Conservation (phyloP, 2,888 invertebrate species). For the Drosophila mayaguana region DNA sequence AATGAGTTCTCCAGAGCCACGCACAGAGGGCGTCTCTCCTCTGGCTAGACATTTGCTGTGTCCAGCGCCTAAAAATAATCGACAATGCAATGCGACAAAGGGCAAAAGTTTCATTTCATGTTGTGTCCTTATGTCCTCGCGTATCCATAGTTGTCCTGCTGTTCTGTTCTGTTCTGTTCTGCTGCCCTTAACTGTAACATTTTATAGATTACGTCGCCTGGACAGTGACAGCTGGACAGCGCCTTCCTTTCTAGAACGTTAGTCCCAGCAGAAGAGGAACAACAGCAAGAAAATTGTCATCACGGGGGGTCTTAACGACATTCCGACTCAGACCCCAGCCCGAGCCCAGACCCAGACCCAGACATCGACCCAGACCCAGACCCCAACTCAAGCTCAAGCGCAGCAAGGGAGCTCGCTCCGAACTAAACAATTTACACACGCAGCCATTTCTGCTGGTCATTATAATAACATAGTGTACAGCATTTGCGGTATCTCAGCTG, state of each 20-base stretch:
- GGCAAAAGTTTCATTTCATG: conserved; percentile 16
- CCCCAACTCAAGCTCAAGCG: conserved; percentile 6
- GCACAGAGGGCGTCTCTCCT: conserved; percentile 16
- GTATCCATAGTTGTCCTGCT: conserved; percentile 1
- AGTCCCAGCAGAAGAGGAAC: conserved; percentile 31
- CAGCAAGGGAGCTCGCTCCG: conserved; percentile 7
- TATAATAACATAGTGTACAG: conserved; percentile 54
- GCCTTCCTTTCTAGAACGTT: conserved; percentile 35
- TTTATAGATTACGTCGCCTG: conserved; percentile 12
- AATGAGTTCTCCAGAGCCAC: conserved; percentile 26
- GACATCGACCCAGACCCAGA: conserved; percentile 19
- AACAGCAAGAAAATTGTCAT: conserved; percentile 12
- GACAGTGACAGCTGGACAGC: conserved; percentile 24
- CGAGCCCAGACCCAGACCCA: background rate
- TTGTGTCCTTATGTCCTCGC: conserved; percentile 35
- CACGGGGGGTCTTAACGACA: conserved; percentile 26
- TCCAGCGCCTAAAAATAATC: conserved; percentile 23
- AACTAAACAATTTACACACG: conserved; percentile 45
- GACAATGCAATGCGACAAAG: conserved; percentile 20
- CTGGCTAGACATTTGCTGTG: conserved; percentile 44
- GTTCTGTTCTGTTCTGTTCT: background rate
- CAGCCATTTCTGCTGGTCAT: conserved; percentile 46
- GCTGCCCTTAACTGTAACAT: conserved; percentile 7
- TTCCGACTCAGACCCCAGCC: conserved; percentile 22
- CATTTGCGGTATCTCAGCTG: background rate